A percentile compares a stretch with the other conserved stretches of the same genome.
Evolutionary conservation across 2,113 vertebrate genomes (phyloP).

Genomic region (Forbesichthys agassizii): DNA sequence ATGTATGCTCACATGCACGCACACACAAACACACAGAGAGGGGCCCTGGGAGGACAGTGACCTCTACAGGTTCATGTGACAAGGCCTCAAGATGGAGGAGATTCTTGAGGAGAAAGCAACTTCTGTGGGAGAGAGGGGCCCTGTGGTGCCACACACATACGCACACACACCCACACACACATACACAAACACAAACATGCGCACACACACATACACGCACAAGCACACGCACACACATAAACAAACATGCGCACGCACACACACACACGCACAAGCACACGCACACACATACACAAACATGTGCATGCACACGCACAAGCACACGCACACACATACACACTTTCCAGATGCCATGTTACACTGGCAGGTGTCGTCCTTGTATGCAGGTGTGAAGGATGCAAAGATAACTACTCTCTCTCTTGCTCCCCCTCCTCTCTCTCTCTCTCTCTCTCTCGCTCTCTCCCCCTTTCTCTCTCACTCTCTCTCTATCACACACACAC

Average conservation of each 20-base stretch:
- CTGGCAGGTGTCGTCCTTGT: conserved; percentile 4
- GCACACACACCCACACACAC: conserved; percentile 3
- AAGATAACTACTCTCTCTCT: no score
- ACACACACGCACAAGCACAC: conserved; percentile 31
- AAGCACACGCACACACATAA: background rate
- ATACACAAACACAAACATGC: no score
- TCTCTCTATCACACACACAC: conserved; percentile 20
- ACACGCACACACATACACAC: conserved; percentile 36
- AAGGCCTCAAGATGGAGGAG: conserved; percentile 37
- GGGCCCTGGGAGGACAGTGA: conserved; percentile 65
- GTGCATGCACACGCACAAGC: conserved; percentile 40
- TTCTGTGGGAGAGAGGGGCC: background rate
- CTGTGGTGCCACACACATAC: conserved; percentile 10
- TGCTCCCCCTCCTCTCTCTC: no score
- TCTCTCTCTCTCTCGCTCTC: no score
- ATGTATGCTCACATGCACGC: conserved; percentile 42
- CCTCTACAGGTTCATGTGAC: conserved; percentile 60
- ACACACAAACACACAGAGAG: conserved; percentile 44
- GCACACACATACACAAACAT: conserved; percentile 41
- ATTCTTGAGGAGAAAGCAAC: conserved; percentile 22
- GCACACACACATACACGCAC: conserved; percentile 3
- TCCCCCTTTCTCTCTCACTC: no score
- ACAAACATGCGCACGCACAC: background rate
- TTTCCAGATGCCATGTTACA: conserved; percentile 8
- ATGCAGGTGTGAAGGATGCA: no score